Evolutionary conservation across 2,888 invertebrate species (phyloP).

Genomic region (Cataglyphis altisquamis): DNA sequence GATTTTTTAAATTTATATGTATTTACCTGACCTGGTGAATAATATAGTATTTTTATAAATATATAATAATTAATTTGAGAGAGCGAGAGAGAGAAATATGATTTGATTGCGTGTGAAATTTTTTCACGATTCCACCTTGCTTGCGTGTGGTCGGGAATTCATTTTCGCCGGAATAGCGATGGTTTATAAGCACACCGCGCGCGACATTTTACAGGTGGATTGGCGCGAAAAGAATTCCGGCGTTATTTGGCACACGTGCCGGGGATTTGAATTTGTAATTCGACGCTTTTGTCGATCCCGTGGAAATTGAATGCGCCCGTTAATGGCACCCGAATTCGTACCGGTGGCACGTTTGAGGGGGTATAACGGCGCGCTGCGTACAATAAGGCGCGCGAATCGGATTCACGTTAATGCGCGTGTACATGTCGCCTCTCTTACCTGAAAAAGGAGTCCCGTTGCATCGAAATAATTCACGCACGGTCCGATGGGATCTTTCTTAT

Average conservation of each 20-base stretch:
- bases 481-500: neutral
- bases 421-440: conserved; percentile 55
- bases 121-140: conserved; percentile 2
- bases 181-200: conserved; percentile 47
- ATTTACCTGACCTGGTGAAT: neutral
- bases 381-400: conserved; percentile 71
- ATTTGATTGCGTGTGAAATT: conserved; percentile 12
- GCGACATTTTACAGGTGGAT: conserved; percentile 71
- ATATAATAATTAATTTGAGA: neutral
- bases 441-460: conserved; percentile 46
- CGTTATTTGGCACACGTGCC: conserved; percentile 79
- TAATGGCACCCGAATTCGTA: conserved; percentile 78
- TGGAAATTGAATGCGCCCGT: conserved; percentile 81
- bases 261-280: conserved; percentile 82
- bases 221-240: conserved; percentile 72
- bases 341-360: conserved; percentile 75
- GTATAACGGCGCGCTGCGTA: conserved; percentile 65
- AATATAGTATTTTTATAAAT: conserved; percentile 3
- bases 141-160: conserved; percentile 13
- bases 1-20: neutral
- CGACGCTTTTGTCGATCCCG: conserved; percentile 80
- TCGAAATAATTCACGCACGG: conserved; percentile 8
- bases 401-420: conserved; percentile 59
- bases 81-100: neutral
- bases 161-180: conserved; percentile 30